phyloP scores from a whole-genome alignment of 2,113 vertebrate genomes.

The Calidris pygmaea region DNA sequence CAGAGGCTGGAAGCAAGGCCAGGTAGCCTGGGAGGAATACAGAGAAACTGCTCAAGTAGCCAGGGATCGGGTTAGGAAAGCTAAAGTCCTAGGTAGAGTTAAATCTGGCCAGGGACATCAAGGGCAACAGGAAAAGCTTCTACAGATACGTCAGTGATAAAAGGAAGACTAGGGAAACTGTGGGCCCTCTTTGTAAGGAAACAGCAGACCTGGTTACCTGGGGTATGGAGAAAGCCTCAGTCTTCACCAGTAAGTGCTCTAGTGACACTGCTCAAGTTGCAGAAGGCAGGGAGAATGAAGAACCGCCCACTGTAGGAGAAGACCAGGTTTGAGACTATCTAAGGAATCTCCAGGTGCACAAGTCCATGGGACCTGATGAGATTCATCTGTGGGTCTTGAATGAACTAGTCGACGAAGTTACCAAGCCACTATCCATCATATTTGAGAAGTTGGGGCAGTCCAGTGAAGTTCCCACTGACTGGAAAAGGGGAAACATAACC shows the following conservation, averaged over 20 bases:
- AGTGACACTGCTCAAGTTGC: neutral
- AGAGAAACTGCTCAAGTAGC: neutral
- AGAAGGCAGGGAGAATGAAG: neutral
- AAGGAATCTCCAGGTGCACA: neutral
- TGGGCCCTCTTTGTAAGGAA: neutral
- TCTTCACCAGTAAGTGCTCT: neutral
- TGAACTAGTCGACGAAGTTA: neutral
- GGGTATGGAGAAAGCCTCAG: neutral
- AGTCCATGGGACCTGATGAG: neutral
- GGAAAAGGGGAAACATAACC: neutral
- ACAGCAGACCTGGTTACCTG: neutral
- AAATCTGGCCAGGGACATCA: neutral
- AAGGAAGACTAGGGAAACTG: neutral
- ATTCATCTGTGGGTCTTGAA: neutral
- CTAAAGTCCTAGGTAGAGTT: neutral
- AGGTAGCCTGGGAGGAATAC: neutral
- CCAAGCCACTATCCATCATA: neutral
- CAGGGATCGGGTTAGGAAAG: neutral
- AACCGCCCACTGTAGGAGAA: neutral
- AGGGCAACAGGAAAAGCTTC: neutral
- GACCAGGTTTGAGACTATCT: neutral
- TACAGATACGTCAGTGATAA: neutral
- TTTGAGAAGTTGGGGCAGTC: neutral
- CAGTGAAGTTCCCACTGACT: neutral
- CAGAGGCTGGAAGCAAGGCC: neutral